Evolutionary conservation across 2,113 vertebrate species (phyloP).

Genomic region (Charina bottae): DNA sequence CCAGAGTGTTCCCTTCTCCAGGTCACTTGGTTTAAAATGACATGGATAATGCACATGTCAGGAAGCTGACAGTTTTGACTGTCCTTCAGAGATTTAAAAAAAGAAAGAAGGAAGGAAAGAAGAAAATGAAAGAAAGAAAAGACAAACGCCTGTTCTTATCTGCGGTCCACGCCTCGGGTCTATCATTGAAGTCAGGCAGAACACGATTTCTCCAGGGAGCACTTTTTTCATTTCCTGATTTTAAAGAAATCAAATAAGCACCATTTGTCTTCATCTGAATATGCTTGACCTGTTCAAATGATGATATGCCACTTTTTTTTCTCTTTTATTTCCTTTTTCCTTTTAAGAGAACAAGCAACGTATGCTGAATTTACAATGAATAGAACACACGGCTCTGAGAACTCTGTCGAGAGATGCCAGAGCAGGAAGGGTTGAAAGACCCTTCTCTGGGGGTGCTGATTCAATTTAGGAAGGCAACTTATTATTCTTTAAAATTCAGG

Average conservation of each 20-base stretch:
- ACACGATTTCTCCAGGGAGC: constrained; percentile 94
- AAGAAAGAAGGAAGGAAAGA: not conserved
- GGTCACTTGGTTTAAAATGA: constrained; percentile 94
- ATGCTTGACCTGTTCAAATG: constrained; percentile 94
- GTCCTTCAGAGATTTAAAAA: constrained; percentile 80
- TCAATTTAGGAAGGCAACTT: not conserved
- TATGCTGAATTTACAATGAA: constrained; percentile 87
- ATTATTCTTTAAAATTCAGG: not conserved
- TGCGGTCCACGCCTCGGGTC: constrained; percentile 81
- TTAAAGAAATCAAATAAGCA: constrained; percentile 97
- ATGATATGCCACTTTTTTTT: constrained; percentile 77
- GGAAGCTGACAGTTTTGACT: constrained; percentile 82
- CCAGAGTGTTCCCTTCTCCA: constrained; percentile 80
- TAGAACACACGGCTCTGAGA: constrained; percentile 67
- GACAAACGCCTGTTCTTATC: constrained; percentile 88
- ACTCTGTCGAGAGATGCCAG: constrained; percentile 61
- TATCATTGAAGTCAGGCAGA: constrained; percentile 88
- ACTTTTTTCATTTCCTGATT: constrained; percentile 96
- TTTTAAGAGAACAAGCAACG: constrained; percentile 77
- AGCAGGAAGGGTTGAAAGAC: not conserved
- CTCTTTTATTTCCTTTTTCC: not conserved
- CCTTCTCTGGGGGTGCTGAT: not conserved
- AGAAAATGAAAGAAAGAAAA: constrained; percentile 11
- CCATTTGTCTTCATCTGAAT: constrained; percentile 96
- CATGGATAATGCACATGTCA: constrained; percentile 86